Evolutionary conservation across 2,113 vertebrate species (phyloP), one percentile per base, ranked within the genome.

Genomic region (Cromileptes altivelis): DNA sequence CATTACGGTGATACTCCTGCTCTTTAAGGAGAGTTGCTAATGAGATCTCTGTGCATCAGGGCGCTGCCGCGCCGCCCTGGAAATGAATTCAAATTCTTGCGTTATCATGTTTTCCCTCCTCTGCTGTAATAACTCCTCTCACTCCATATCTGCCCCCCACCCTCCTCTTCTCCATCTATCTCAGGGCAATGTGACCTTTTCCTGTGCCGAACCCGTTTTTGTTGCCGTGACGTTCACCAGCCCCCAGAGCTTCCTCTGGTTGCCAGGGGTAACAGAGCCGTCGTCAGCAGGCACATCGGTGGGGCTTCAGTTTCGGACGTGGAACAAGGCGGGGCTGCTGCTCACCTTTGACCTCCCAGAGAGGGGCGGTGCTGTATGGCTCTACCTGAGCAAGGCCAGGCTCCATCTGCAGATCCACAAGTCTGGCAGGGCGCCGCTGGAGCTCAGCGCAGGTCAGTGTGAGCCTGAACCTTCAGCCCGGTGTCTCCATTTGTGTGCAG

Each of bases 291-390:
- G 68, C 15, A 15, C 96, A 61, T 91, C 92, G 1, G 85, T 96
- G 71, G 85, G 87, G 75, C 96, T 99, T 90, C 96, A 99, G 58
- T 98, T 99, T 91, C 95, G 97, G n/a, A 99, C 98, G 0, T 99
- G 98, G 98, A 97, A 98, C 89, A 94, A 94, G 58, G 96, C 90
- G 0, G 98, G 97, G 33, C 93, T 97, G 70, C 91, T 99, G 3
- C 85, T 98, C 49, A 96, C 94, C 85, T 95, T 88, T 75, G 96
- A 96, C 77, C 91, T 97, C 6, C 92, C 92, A 0, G 80, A 92
- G 25, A 60, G 89, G 76, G 93, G 91, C 0, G 95, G 95, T 6
- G 80, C 88, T 12, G 91, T 96, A 56, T 92, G 96, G 87, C 91
- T 98, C 58, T 94, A 95, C 91, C 94, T 98, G 76, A 96, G 88